Evolutionary conservation across 2,888 invertebrate genomes (phyloP).

Genomic region (Dorcus hopei): DNA sequence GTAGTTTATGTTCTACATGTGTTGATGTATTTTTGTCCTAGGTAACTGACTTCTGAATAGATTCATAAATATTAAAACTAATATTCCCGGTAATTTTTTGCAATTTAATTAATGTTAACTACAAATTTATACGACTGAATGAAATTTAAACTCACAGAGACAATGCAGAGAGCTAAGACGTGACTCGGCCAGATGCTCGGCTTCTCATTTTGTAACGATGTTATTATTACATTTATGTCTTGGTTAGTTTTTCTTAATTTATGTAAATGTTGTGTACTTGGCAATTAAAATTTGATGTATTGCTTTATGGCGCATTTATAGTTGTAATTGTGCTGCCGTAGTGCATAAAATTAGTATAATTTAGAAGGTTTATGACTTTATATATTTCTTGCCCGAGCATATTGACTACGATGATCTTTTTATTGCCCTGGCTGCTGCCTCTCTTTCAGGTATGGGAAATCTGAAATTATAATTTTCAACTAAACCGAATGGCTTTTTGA

Average conservation of each 20-base stretch:
- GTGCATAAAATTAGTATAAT: slow-evolving; percentile 1
- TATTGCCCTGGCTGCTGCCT: too few relatives aligned
- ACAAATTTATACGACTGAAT: slow-evolving; percentile 14
- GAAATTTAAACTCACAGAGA: slow-evolving; percentile 4
- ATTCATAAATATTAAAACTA: slow-evolving; percentile 18
- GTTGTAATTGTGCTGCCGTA: neutral
- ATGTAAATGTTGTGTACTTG: slow-evolving; percentile 3
- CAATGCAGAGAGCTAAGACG: slow-evolving; percentile 7
- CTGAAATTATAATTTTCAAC: too few relatives aligned
- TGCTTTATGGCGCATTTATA: neutral
- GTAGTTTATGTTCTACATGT: too few relatives aligned
- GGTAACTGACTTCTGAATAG: slow-evolving; percentile 10
- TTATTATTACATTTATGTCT: slow-evolving; percentile 12
- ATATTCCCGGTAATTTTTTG: slow-evolving; percentile 8
- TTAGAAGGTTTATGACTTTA: neutral
- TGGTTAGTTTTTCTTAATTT: slow-evolving; percentile 8
- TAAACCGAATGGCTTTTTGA: too few relatives aligned
- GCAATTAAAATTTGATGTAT: slow-evolving; percentile 3
- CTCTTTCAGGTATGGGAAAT: too few relatives aligned
- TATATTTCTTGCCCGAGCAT: neutral
- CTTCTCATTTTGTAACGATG: slow-evolving; percentile 8
- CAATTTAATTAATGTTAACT: slow-evolving; percentile 19
- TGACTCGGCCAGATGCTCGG: slow-evolving; percentile 5
- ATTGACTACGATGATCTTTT: too few relatives aligned
- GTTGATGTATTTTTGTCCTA: too few relatives aligned